Evolutionary conservation across 2,113 vertebrate genomes (phyloP).

Genomic region (Numida meleagris): DNA sequence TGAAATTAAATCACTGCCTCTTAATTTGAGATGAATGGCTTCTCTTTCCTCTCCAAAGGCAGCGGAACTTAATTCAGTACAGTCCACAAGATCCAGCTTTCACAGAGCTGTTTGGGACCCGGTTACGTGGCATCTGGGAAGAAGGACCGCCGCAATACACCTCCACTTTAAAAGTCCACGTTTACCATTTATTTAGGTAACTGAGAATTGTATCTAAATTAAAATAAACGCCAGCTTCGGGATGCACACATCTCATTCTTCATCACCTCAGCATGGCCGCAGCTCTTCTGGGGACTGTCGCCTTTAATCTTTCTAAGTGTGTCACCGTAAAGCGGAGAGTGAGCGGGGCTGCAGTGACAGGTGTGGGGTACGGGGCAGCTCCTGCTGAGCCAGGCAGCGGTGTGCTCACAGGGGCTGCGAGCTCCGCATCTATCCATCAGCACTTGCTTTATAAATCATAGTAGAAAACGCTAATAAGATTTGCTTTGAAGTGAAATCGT

Average conservation of each 20-base stretch:
- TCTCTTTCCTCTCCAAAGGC: background rate
- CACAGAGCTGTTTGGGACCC: conserved; percentile 1
- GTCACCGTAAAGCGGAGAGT: background rate
- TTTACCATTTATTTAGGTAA: conserved; percentile 32
- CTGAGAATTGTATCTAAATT: conserved; percentile 37
- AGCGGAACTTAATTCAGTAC: background rate
- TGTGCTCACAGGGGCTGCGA: conserved; percentile 13
- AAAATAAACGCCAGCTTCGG: conserved; percentile 18
- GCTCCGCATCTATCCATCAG: conserved; percentile 60
- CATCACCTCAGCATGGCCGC: background rate
- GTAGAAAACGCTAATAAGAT: conserved; percentile 70
- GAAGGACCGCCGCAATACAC: background rate
- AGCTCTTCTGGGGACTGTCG: background rate
- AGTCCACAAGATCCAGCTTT: background rate
- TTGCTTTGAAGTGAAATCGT: conserved; percentile 62
- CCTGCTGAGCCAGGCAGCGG: background rate
- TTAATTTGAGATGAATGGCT: conserved; percentile 33
- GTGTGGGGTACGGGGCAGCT: background rate
- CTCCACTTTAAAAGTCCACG: background rate
- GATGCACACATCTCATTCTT: background rate
- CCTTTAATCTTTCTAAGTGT: background rate
- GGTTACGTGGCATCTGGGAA: background rate
- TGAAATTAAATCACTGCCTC: conserved; percentile 49
- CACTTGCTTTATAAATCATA: conserved; percentile 56
- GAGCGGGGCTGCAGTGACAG: background rate